A percentile compares a stretch with the other conserved stretches of the same genome.
phyloP scores from a whole-genome alignment of 35 echinoderm and acorn worm genomes.

The Lytechinus variegatus region DNA sequence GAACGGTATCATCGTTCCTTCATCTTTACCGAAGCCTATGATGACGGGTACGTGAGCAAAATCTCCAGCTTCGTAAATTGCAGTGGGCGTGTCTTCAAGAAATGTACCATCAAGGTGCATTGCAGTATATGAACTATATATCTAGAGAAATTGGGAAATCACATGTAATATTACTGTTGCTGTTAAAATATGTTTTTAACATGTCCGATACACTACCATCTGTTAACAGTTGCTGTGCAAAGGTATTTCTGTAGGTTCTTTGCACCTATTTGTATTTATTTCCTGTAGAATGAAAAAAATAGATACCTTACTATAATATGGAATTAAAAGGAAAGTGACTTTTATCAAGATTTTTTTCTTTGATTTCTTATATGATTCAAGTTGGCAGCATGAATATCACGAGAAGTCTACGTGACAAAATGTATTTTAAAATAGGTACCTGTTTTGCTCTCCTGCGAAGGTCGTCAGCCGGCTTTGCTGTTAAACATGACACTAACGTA shows the following conservation, averaged over 20 bases:
- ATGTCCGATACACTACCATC: no score
- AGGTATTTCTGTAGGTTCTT: no score
- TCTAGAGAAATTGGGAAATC: neutral
- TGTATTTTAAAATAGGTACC: neutral
- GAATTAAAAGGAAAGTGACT: no score
- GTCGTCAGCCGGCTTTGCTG: conserved; percentile 24
- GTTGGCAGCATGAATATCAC: no score
- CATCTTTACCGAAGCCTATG: conserved; percentile 40
- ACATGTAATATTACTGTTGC: neutral
- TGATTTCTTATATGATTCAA: no score
- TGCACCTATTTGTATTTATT: no score
- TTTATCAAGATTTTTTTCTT: no score
- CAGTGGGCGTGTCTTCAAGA: conserved; percentile 24
- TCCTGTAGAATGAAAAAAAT: no score
- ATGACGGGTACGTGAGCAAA: conserved; percentile 38
- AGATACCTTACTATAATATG: no score
- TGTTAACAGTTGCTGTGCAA: no score
- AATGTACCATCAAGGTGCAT: conserved; percentile 37
- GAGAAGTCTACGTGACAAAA: no score
- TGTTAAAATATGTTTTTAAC: neutral
- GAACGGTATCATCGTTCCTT: conserved; percentile 41
- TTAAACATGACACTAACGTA: conserved; percentile 50
- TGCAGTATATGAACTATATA: neutral
- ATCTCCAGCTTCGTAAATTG: conserved; percentile 21
- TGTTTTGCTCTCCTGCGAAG: neutral